A percentile compares a stretch with the other conserved stretches of the same genome.
Conservation (phyloP, 2,113 vertebrate species). For the Microcebus murinus region DNA sequence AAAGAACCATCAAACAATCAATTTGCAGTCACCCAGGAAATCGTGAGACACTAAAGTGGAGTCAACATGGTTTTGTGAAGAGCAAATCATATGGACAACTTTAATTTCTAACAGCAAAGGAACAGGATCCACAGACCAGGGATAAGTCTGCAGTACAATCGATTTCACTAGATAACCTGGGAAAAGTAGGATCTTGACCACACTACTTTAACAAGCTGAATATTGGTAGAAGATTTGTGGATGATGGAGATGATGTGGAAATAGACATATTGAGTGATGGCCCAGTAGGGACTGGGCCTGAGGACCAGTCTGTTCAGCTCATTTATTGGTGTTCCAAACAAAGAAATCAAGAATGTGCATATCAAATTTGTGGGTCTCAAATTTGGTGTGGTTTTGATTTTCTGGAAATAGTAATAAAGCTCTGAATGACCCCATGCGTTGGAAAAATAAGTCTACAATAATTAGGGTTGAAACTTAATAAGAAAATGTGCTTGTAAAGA, state of each 20-base stretch:
- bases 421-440: constrained; percentile 59
- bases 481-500: constrained; percentile 71
- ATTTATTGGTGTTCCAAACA: constrained; percentile 66
- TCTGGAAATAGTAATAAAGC: constrained; percentile 69
- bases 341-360: constrained; percentile 74
- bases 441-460: constrained; percentile 72
- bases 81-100: not conserved
- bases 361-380: constrained; percentile 66
- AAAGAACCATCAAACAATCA: constrained; percentile 16
- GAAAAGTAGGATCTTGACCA: not conserved
- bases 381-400: constrained; percentile 68
- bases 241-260: not conserved
- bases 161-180: not conserved
- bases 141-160: not conserved
- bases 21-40: constrained; percentile 23
- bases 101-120: constrained; percentile 32
- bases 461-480: constrained; percentile 76
- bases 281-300: not conserved
- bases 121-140: not conserved
- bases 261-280: constrained; percentile 27
- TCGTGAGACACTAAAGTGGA: not conserved
- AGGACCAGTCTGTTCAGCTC: not conserved
- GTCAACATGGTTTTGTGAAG: not conserved
- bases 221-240: constrained; percentile 19
- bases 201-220: not conserved